These are phyloP conservation scores for Axea sp. DNA, from an alignment of 2,888 invertebrate species.

Conservation along the genomic window DNA sequence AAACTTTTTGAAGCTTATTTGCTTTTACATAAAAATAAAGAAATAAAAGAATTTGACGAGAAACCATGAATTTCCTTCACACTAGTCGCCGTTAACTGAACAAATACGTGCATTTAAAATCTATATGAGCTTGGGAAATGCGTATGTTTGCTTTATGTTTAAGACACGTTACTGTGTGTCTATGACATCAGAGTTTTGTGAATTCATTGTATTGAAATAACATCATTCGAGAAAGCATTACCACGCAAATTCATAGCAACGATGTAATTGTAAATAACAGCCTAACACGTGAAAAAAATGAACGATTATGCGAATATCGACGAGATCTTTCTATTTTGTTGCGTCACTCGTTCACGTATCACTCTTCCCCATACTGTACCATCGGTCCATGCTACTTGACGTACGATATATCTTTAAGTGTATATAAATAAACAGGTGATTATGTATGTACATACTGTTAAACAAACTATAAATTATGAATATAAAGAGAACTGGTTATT, in stretches of 20 bases:
- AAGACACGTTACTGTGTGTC: neutral
- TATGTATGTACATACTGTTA: slow-evolving; percentile 74
- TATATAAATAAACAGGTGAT: slow-evolving; percentile 71
- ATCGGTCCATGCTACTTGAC: slow-evolving; percentile 64
- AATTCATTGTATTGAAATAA: no score
- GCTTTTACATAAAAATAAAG: slow-evolving; percentile 51
- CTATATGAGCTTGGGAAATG: slow-evolving; percentile 10
- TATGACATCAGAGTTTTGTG: no score
- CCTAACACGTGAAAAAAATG: slow-evolving; percentile 15
- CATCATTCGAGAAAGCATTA: no score
- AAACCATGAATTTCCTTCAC: slow-evolving; percentile 18
- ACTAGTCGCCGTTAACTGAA: slow-evolving; percentile 29
- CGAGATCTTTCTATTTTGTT: slow-evolving; percentile 43
- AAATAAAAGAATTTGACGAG: slow-evolving; percentile 14
- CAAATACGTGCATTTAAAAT: slow-evolving; percentile 15
- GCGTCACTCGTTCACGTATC: slow-evolving; percentile 35
- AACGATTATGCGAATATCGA: slow-evolving; percentile 32
- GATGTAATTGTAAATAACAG: slow-evolving; percentile 37
- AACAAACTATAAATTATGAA: slow-evolving; percentile 73
- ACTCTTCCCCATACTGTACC: slow-evolving; percentile 61
- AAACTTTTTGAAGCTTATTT: slow-evolving; percentile 60
- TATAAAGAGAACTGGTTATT: slow-evolving; percentile 77
- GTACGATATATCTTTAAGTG: slow-evolving; percentile 71
- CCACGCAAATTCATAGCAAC: no score
- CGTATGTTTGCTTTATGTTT: slow-evolving; percentile 8